Conservation (phyloP, 2,113 vertebrate genomes). For the Hemichromis elongatus region DNA sequence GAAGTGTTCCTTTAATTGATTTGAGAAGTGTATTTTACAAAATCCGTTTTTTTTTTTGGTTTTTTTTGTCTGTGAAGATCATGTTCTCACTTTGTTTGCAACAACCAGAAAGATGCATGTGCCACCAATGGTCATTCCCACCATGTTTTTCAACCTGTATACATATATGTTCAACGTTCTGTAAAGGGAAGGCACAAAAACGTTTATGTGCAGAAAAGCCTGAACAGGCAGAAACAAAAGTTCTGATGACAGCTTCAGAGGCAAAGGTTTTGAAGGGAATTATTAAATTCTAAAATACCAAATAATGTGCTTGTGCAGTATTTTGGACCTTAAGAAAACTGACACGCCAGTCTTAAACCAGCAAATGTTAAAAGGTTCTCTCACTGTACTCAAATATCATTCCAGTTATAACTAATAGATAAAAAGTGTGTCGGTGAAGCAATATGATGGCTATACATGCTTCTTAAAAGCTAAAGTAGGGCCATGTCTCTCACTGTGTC, state of each 20-base stretch:
- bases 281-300: too few species aligned
- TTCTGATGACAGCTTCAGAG: too few species aligned
- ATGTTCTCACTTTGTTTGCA: rapidly evolving
- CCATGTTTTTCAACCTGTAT: background rate
- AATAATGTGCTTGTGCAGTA: too few species aligned
- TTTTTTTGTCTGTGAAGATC: background rate
- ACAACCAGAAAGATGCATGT: background rate
- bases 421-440: background rate
- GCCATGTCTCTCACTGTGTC: background rate
- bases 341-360: background rate
- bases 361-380: background rate
- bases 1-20: background rate
- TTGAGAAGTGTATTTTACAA: rapidly evolving
- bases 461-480: background rate
- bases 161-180: too few species aligned
- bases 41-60: background rate
- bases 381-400: background rate
- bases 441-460: background rate
- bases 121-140: background rate
- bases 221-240: too few species aligned
- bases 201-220: too few species aligned
- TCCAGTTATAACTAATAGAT: background rate
- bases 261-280: too few species aligned
- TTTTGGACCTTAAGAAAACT: too few species aligned
- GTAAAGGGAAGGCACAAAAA: too few species aligned